These are phyloP conservation scores for Chaitophorus viminalis DNA, from an alignment of 2,888 invertebrate species.

Conservation along the genomic window DNA sequence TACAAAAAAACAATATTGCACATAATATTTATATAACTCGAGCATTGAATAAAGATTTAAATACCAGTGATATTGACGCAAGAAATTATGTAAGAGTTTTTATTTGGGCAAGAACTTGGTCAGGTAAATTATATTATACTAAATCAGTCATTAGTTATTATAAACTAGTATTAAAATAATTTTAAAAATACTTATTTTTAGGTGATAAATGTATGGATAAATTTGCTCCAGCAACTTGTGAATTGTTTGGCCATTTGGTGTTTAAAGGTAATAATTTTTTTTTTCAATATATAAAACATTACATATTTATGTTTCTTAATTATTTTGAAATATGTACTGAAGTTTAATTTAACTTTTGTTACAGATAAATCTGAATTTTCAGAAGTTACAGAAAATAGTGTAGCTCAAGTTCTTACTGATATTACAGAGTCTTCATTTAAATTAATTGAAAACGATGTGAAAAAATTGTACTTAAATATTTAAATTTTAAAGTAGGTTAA, in stretches of 20 bases:
- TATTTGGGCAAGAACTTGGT: conserved; percentile 75
- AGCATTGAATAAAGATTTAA: conserved; percentile 67
- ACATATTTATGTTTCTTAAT: not conserved
- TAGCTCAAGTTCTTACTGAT: conserved; percentile 64
- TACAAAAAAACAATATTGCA: conserved; percentile 75
- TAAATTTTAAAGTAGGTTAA: conserved; percentile 38
- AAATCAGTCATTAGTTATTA: not conserved
- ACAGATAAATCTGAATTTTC: conserved; percentile 65
- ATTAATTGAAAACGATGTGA: conserved; percentile 63
- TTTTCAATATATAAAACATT: not conserved
- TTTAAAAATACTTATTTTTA: conserved; percentile 63
- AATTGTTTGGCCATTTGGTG: conserved; percentile 80
- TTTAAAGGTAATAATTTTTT: conserved; percentile 72
- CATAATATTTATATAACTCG: conserved; percentile 80
- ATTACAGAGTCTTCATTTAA: conserved; percentile 65
- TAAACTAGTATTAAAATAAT: conserved; percentile 66
- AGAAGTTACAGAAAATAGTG: conserved; percentile 65
- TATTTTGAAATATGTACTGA: not conserved
- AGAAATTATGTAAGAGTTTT: conserved; percentile 71
- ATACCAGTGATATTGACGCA: conserved; percentile 57
- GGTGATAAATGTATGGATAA: conserved; percentile 72
- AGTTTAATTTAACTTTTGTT: conserved; percentile 43
- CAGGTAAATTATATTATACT: conserved; percentile 64
- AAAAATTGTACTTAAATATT: conserved; percentile 60
- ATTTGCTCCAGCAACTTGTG: conserved; percentile 80